Evolutionary conservation across 2,888 invertebrate species (phyloP), one percentile per base, ranked within the genome.

Genomic region (Oscheius sp.): DNA sequence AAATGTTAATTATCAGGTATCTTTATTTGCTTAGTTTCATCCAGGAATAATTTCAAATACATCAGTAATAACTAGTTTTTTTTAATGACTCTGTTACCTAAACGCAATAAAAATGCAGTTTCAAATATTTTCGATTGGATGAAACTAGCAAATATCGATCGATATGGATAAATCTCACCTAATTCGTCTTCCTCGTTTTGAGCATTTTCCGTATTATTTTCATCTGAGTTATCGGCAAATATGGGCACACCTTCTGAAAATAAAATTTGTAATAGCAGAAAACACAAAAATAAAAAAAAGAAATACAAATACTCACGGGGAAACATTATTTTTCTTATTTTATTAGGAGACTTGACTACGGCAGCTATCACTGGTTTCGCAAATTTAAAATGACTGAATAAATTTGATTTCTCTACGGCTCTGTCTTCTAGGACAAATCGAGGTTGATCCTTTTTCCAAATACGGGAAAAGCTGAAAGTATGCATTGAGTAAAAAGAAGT

Each of bases 231-330:
- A 21, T 55, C 56, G 3, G 29, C 35, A 29, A 59, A 41, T 41
- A 59, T 9, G 6, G 41, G 59, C 29, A 29, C 59, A 29, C 41
- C n/a, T 59, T 41, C 55, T 55, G 21, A 7, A 55, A 25, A 25
- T 7, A 56, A 56, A 56, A 6, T n/a, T n/a, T n/a, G n/a, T n/a
- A n/a, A n/a, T n/a, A n/a, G n/a, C n/a, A n/a, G 55, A n/a, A n/a
- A 59, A 27, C n/a, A 41, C 0, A 35, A 35, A 41, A 55, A 3
- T 23, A 23, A 55, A 2, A 23, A 6, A 25, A 52, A 16, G n/a
- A n/a, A n/a, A n/a, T n/a, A n/a, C n/a, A n/a, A n/a, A 59, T 18
- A 61, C 61, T 35, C 21, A 61, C 61, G 61, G n/a, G 61, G 61
- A 21, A 21, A 41, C 9, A 61, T 6, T 43, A 61, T 61, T 61